Evolutionary conservation across 2,888 invertebrate species (phyloP), one percentile per base, ranked within the genome.

Genomic region (Acleris laterana): DNA sequence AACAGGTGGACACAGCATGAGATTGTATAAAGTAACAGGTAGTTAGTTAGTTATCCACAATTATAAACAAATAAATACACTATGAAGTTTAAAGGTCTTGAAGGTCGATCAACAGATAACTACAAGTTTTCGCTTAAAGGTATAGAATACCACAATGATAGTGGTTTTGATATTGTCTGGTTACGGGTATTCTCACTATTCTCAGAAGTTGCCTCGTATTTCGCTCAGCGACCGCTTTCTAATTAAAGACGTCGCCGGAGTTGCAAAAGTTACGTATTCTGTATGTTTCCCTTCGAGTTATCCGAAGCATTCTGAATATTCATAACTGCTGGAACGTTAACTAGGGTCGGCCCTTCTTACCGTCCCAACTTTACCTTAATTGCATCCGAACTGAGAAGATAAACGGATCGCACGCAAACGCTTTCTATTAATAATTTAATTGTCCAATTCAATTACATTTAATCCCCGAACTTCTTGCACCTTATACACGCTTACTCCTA

Each of bases 291-390:
- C 66, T 28, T 57, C 61, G 46, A 66, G 57, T 57, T 66, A 65
- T 61, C 65, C 65, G 28, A 68, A 61, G 60, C 62, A 65, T 63
- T 67, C 65, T 74, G 76, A 78, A 78, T 78, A 78, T 78, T 78
- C 78, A 77, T 78, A 77, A 73, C 74, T 49, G 63, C 66, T 70
- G 68, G 71, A 74, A 78, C 76, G 77, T 76, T 78, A 76, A 76
- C 72, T 68, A 70, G 60, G 69, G 67, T 66, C 64, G 51, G 70
- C 57, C 70, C 72, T 69, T 55, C 62, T 62, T 62, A 72, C 66
- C 62, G 51, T 61, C 65, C 57, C 66, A 66, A 66, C 50, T 62
- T 66, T 51, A 62, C 66, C 66, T 62, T 66, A 66, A 66, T 66
- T 66, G 66, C 66, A 66, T 61, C 62, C 61, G 61, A 62, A 61